phyloP scores from a whole-genome alignment of 2,113 vertebrate species.

The Cololabis saira region DNA sequence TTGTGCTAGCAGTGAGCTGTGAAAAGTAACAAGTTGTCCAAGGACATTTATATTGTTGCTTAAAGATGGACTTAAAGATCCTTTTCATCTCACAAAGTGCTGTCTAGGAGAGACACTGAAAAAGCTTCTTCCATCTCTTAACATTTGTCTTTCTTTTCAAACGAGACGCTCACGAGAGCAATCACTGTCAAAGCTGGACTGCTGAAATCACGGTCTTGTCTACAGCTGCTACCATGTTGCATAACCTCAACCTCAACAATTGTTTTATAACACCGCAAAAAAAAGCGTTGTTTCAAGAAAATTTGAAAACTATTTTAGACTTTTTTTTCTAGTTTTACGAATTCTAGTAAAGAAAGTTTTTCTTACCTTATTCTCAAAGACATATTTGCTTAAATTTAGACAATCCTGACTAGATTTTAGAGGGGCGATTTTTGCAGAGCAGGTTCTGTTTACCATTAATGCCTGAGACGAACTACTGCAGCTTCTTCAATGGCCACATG shows the following conservation, averaged over 20 bases:
- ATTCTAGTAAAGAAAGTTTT: no score
- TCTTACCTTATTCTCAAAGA: no score
- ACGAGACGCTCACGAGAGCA: background rate
- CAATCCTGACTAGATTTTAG: no score
- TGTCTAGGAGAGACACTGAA: conserved; percentile 3
- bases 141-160: conserved; percentile 8
- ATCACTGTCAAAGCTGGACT: conserved; percentile 2
- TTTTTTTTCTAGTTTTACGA: no score
- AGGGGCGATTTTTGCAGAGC: no score
- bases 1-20: conserved; percentile 35
- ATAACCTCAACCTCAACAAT: background rate
- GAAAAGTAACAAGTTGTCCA: conserved; percentile 30
- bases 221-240: background rate
- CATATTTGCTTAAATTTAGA: no score
- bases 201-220: conserved; percentile 12
- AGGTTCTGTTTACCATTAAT: no score
- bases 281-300: no score
- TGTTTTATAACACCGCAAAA: background rate
- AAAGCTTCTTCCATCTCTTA: conserved; percentile 11
- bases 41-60: conserved; percentile 19
- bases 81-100: conserved; percentile 2
- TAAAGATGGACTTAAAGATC: background rate
- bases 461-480: no score
- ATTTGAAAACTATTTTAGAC: no score
- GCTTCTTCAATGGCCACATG: no score